Base-by-base conservation (phyloP, 2,797 vertebrate species). In the Siniperca undulata region DNA sequence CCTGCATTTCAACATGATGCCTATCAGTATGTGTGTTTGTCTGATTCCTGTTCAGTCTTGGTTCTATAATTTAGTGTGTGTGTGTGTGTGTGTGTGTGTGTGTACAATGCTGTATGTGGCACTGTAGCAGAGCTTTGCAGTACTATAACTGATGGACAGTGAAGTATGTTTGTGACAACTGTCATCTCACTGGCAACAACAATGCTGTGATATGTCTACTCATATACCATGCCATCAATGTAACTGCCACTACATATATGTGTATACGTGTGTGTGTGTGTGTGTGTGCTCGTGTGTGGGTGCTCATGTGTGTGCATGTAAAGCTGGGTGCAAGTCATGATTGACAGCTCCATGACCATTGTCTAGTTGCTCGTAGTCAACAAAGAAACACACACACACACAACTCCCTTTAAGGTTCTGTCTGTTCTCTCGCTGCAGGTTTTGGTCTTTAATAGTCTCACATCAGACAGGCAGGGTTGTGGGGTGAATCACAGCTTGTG, bases 401-500 rank as follows among this genome's bases (percentile, higher is more conserved):
- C 20, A 55, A 24, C 48, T 11, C 14, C 12, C 62, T 60, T 70
- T 61, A 74, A 69, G 67, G 70, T 61, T 42, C 24, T 76, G 6
- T 76, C 38, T 80, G 58, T 85, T 68, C 19, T 77, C 70, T 78
- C 6, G 20, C 59, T 73, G 56, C 70, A 77, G 83, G 79, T 24
- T 69, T 36, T 38, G 19, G 36, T 80, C 53, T 62, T n/a, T 71
- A 61, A 76, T 71, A 24, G 74, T 59, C 80, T 87, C 83, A 80
- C 76, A 78, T 86, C 66, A 74, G 78, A 74, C 55, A 74, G 74
- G 56, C 79, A 60, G 86, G 72, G 77, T 68, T 82, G 72, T 56
- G 27, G 66, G 77, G 59, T 85, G 80, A 88, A 77, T 87, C 81
- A 48, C 83, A 72, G 73, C 71, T 74, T 66, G 82, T 79, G 69